Conservation (phyloP, 1,140 invertebrate species). For the Bombus waltoni region DNA sequence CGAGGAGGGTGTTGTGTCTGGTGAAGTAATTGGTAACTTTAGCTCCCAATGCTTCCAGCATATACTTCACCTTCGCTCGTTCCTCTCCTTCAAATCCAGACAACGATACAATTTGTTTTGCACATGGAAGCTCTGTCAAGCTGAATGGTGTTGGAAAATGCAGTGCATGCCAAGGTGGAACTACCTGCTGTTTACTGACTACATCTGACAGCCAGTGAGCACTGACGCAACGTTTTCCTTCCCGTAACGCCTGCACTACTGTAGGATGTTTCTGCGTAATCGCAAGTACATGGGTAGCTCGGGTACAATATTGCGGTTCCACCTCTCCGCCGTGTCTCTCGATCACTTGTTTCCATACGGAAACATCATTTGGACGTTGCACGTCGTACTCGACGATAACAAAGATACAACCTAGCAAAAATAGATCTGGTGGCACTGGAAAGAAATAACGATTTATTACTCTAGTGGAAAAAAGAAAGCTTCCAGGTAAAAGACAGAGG, state of each 20-base stretch:
- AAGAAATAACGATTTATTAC: slow-evolving; percentile 65
- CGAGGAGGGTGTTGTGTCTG: slow-evolving; percentile 88
- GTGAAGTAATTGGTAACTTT: slow-evolving; percentile 90
- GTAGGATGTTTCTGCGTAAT: slow-evolving; percentile 94
- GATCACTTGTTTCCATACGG: slow-evolving; percentile 92
- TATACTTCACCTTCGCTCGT: slow-evolving; percentile 89
- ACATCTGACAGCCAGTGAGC: slow-evolving; percentile 97
- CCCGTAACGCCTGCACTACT: slow-evolving; percentile 89
- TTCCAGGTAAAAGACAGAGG: neutral
- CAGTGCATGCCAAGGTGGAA: slow-evolving; percentile 95
- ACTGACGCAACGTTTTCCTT: slow-evolving; percentile 93
- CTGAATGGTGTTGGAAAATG: slow-evolving; percentile 94
- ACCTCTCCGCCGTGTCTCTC: slow-evolving; percentile 95
- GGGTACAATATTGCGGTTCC: slow-evolving; percentile 90
- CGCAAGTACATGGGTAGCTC: slow-evolving; percentile 96
- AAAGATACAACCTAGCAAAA: slow-evolving; percentile 96
- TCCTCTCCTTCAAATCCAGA: slow-evolving; percentile 95
- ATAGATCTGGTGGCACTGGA: slow-evolving; percentile 93
- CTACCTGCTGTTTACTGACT: slow-evolving; percentile 90
- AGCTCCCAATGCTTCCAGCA: slow-evolving; percentile 94
- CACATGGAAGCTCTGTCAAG: slow-evolving; percentile 84
- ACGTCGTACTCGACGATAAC: slow-evolving; percentile 90
- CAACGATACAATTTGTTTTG: slow-evolving; percentile 89
- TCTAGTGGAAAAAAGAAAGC: neutral
- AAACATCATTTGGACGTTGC: slow-evolving; percentile 85